phyloP scores from a whole-genome alignment of 2,888 invertebrate genomes.

The Trisateles emortualis region DNA sequence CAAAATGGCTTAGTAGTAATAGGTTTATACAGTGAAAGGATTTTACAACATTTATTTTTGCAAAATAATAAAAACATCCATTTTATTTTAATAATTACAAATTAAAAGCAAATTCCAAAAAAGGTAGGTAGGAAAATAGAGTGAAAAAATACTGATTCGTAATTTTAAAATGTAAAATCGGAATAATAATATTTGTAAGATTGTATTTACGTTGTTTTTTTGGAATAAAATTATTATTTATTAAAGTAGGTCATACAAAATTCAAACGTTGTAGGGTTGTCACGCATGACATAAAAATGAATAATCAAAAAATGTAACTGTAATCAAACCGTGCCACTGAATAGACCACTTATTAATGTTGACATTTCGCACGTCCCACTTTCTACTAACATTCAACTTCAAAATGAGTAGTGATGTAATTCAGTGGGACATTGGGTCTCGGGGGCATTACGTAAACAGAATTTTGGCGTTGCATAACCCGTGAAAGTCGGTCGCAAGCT shows the following conservation, averaged over 20 bases:
- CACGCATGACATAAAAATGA: background rate
- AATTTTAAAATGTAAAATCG: too few relatives aligned
- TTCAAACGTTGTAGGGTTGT: background rate
- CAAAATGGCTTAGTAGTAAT: too few relatives aligned
- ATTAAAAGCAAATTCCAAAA: background rate
- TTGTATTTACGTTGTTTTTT: too few relatives aligned
- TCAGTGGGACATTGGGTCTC: conserved; percentile 83
- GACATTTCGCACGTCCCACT: conserved; percentile 81
- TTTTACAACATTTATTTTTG: too few relatives aligned
- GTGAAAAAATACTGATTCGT: too few relatives aligned
- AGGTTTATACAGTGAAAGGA: too few relatives aligned
- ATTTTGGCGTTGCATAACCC: conserved; percentile 74
- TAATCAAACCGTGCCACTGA: conserved; percentile 48
- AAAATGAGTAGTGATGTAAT: conserved; percentile 75
- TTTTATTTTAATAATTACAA: background rate
- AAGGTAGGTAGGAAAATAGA: background rate
- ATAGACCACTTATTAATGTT: conserved; percentile 54
- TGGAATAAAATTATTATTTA: too few relatives aligned
- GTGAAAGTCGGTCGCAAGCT: conserved; percentile 83
- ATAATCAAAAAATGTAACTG: conserved; percentile 13
- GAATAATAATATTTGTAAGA: too few relatives aligned
- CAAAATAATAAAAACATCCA: too few relatives aligned
- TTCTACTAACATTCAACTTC: conserved; percentile 81
- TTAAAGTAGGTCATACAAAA: background rate
- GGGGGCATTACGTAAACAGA: conserved; percentile 73